Conservation (phyloP, 2,888 invertebrate genomes). For the Pterostichus niger region DNA sequence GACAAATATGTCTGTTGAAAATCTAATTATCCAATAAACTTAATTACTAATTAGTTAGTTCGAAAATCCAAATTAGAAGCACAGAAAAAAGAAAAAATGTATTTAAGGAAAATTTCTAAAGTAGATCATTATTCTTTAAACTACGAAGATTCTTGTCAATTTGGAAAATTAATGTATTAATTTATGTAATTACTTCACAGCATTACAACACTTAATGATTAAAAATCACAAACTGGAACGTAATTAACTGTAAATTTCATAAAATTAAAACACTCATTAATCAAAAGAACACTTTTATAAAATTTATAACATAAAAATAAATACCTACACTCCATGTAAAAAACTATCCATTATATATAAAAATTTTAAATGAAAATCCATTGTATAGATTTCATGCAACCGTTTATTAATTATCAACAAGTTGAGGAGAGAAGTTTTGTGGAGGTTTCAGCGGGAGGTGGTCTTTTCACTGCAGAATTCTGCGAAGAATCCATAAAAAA, state of each 20-base stretch:
- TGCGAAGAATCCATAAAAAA: constrained; percentile 40
- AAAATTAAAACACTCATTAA: constrained; percentile 43
- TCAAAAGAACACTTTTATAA: neutral
- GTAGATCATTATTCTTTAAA: neutral
- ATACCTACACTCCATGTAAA: constrained; percentile 2
- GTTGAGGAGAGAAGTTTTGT: constrained; percentile 9
- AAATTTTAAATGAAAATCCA: constrained; percentile 27
- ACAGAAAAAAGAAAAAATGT: neutral
- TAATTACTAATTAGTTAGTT: too few relatives aligned
- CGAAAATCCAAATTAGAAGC: too few relatives aligned
- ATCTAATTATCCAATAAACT: too few relatives aligned
- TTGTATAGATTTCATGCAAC: constrained; percentile 13
- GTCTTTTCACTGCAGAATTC: constrained; percentile 5
- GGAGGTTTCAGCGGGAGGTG: neutral
- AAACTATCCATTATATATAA: constrained; percentile 18
- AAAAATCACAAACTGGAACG: constrained; percentile 39
- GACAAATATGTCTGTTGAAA: too few relatives aligned
- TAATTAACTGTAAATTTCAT: constrained; percentile 19
- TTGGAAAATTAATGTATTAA: constrained; percentile 29
- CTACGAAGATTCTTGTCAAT: constrained; percentile 13
- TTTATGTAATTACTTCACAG: constrained; percentile 9
- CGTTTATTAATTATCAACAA: constrained; percentile 18
- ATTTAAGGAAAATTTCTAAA: neutral
- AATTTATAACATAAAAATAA: constrained; percentile 25
- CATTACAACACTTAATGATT: constrained; percentile 3